Percentiles rank a stretch among this genome's conserved stretches.
Evolutionary conservation across 2,888 invertebrate species (phyloP).

Genomic region (Atrina japonica): DNA sequence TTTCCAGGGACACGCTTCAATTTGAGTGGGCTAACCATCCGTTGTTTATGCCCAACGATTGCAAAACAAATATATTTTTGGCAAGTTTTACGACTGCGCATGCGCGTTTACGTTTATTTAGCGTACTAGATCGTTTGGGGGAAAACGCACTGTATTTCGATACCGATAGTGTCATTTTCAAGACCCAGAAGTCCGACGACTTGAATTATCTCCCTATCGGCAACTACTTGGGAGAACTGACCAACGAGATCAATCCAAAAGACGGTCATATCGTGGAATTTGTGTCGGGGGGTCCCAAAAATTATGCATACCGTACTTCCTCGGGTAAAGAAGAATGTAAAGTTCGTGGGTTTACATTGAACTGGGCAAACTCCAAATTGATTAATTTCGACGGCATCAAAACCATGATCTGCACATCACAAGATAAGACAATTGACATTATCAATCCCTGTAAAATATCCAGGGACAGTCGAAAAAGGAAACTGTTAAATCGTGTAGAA

Average conservation of each 20-base stretch:
- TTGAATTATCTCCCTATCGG: constrained; percentile 58
- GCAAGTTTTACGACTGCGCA: constrained; percentile 39
- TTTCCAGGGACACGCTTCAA: constrained; percentile 16
- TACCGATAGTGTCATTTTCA: constrained; percentile 38
- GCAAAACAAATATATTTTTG: constrained; percentile 33
- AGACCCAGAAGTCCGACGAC: constrained; percentile 14
- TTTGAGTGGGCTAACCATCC: constrained; percentile 24
- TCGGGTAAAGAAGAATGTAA: constrained; percentile 49
- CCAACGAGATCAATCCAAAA: constrained; percentile 72
- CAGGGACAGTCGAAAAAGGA: constrained; percentile 26
- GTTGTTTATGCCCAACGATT: constrained; percentile 24
- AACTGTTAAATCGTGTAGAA: constrained; percentile 26
- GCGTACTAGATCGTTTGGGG: constrained; percentile 16
- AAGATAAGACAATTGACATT: constrained; percentile 20
- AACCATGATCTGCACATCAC: constrained; percentile 16
- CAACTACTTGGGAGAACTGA: constrained; percentile 74
- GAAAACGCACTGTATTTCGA: constrained; percentile 38
- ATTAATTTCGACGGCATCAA: constrained; percentile 55
- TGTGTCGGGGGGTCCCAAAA: constrained; percentile 76
- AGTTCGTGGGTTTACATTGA: constrained; percentile 63
- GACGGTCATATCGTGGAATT: constrained; percentile 37
- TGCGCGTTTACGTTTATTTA: constrained; percentile 33
- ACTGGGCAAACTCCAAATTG: constrained; percentile 39
- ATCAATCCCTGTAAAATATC: constrained; percentile 28
- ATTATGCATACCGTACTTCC: constrained; percentile 67